Percentiles rank a stretch among this genome's conserved stretches.
Conservation (phyloP, 2,797 vertebrate genomes). For the Acanthiza pusilla region DNA sequence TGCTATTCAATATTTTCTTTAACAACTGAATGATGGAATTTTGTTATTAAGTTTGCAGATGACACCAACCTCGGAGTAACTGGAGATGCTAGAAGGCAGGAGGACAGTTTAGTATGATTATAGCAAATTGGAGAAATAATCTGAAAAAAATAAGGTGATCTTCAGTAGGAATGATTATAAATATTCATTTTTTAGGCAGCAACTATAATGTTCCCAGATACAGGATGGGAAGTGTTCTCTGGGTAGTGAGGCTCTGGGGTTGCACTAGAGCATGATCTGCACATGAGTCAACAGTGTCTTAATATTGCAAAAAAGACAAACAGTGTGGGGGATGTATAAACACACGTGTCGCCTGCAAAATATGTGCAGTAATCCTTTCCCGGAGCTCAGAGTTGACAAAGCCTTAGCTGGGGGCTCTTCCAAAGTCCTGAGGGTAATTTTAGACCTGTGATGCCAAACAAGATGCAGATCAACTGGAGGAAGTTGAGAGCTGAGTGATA, state of each 20-base stretch:
- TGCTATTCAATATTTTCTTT: neutral
- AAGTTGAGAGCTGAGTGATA: neutral
- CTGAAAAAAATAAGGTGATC: neutral
- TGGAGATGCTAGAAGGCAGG: neutral
- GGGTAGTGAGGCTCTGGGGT: neutral
- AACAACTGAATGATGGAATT: neutral
- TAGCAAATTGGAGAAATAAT: neutral
- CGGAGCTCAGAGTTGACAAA: accelerated
- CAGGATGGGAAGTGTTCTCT: neutral
- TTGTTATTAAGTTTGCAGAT: neutral
- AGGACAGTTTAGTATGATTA: neutral
- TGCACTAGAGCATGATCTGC: neutral
- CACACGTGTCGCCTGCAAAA: neutral
- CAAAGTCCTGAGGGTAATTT: neutral
- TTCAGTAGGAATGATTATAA: neutral
- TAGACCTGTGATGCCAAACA: neutral
- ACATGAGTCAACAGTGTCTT: neutral
- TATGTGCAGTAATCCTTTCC: neutral
- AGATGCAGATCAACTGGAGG: neutral
- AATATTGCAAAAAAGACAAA: neutral
- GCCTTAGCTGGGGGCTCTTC: neutral
- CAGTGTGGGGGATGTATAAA: neutral
- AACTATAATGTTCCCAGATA: neutral
- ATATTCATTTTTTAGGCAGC: neutral
- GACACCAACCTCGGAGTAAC: neutral